These are phyloP conservation scores for human DNA, from an alignment of 2,113 vertebrate species.

Conservation along the genomic window DNA sequence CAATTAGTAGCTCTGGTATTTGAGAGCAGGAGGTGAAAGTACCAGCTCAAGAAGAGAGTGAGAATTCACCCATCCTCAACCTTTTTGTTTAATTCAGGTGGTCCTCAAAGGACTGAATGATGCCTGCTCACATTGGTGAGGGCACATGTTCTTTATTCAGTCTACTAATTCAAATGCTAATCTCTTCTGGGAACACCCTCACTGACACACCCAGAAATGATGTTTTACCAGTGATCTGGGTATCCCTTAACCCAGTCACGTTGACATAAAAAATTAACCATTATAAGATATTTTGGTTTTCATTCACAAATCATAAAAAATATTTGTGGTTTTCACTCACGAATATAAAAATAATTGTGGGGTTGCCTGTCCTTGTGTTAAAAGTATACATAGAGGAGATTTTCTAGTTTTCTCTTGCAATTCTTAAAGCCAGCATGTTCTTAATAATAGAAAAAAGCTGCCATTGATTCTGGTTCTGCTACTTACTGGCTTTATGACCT, in stretches of 20 bases:
- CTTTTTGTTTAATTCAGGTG: not conserved
- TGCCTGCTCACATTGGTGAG: not conserved
- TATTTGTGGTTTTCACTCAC: not conserved
- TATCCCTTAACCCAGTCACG: not conserved
- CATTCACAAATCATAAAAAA: not conserved
- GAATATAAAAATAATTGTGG: not conserved
- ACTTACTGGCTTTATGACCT: not conserved
- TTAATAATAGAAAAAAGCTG: not conserved
- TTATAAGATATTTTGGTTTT: not conserved
- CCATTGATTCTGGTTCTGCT: conserved; percentile 21
- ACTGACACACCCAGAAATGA: not conserved
- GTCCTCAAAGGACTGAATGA: not conserved
- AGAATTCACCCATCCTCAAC: not conserved
- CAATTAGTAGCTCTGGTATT: not conserved
- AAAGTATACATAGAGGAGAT: conserved; percentile 3
- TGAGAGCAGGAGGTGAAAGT: not conserved
- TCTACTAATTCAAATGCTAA: not conserved
- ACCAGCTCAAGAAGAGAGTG: not conserved
- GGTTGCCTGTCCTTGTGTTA: not conserved
- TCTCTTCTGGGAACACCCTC: not conserved
- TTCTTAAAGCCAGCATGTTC: conserved; percentile 27
- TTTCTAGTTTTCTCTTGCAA: not conserved
- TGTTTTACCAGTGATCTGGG: not conserved
- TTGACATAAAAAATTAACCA: not conserved
- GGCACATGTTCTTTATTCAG: not conserved